Evolutionary conservation across 2,888 invertebrate species (phyloP).

Genomic region (Eubasilissa splendida): DNA sequence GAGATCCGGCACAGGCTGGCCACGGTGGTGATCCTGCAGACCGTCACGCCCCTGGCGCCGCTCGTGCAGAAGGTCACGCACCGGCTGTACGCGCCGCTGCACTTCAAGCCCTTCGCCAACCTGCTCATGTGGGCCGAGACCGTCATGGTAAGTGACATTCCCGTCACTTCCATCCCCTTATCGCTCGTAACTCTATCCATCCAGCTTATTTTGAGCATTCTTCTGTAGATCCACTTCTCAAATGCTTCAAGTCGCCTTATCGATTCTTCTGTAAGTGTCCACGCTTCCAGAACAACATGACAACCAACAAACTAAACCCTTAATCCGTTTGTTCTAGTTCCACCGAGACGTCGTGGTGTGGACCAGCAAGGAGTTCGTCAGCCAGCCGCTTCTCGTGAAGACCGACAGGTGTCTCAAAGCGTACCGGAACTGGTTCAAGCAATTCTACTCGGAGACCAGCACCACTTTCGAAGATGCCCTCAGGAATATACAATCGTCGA

Average conservation of each 20-base stretch:
- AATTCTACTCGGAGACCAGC: conserved; percentile 87
- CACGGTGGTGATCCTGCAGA: conserved; percentile 79
- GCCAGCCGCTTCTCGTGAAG: conserved; percentile 80
- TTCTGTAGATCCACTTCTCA: too few species aligned
- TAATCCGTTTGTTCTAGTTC: conserved; percentile 72
- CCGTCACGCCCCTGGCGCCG: conserved; percentile 85
- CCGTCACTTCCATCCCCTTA: too few species aligned
- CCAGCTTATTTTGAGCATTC: too few species aligned
- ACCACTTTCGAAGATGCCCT: conserved; percentile 66
- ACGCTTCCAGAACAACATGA: too few species aligned
- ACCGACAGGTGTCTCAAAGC: conserved; percentile 82
- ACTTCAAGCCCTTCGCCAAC: conserved; percentile 77
- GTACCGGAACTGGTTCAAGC: conserved; percentile 86
- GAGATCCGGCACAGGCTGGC: conserved; percentile 75
- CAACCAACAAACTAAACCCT: too few species aligned
- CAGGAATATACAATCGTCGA: conserved; percentile 12
- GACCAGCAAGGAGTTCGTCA: conserved; percentile 87
- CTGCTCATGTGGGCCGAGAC: conserved; percentile 80
- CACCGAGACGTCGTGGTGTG: conserved; percentile 89
- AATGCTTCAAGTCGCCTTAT: too few species aligned
- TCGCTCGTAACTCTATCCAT: too few species aligned
- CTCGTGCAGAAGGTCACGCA: conserved; percentile 84
- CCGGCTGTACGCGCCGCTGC: conserved; percentile 78
- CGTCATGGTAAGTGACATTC: conserved; percentile 72
- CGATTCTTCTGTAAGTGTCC: too few species aligned